phyloP scores from a whole-genome alignment of 2,888 invertebrate genomes.

The Parascotia fuliginaria region DNA sequence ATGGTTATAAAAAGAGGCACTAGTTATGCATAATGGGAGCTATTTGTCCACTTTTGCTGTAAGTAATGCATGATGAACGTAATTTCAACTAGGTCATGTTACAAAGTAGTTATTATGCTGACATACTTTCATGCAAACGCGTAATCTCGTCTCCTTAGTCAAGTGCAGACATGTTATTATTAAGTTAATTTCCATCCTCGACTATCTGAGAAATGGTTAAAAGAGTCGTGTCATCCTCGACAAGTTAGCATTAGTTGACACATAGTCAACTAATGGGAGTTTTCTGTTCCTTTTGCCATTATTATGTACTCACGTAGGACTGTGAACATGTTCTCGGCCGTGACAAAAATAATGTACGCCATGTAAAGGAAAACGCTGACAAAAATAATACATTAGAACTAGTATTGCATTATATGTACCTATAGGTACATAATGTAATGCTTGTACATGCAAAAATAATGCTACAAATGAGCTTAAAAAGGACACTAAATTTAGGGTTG shows the following conservation, averaged over 20 bases:
- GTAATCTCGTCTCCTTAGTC: neutral
- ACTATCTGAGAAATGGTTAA: neutral
- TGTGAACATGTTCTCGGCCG: neutral
- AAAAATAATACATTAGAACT: neutral
- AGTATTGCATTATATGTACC: too few species aligned
- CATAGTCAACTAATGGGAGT: constrained; percentile 9
- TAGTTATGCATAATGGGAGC: constrained; percentile 20
- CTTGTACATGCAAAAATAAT: too few species aligned
- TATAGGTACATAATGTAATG: neutral
- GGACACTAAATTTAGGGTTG: too few species aligned
- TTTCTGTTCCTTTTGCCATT: constrained; percentile 1
- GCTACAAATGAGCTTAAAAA: too few species aligned
- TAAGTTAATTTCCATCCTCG: constrained; percentile 1
- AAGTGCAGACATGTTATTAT: constrained; percentile 5
- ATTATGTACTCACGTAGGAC: neutral
- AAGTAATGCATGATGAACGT: constrained; percentile 2
- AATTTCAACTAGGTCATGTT: constrained; percentile 8
- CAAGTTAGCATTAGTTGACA: constrained; percentile 2
- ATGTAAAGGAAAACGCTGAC: neutral
- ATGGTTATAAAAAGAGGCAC: constrained; percentile 11
- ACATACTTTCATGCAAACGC: constrained; percentile 2
- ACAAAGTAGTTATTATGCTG: constrained; percentile 27
- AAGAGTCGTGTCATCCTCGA: constrained; percentile 1
- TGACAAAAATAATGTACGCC: neutral
- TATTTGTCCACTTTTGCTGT: constrained; percentile 9